Evolutionary conservation across 2,888 invertebrate species (phyloP).

Genomic region (Schizotus pectinicornis): DNA sequence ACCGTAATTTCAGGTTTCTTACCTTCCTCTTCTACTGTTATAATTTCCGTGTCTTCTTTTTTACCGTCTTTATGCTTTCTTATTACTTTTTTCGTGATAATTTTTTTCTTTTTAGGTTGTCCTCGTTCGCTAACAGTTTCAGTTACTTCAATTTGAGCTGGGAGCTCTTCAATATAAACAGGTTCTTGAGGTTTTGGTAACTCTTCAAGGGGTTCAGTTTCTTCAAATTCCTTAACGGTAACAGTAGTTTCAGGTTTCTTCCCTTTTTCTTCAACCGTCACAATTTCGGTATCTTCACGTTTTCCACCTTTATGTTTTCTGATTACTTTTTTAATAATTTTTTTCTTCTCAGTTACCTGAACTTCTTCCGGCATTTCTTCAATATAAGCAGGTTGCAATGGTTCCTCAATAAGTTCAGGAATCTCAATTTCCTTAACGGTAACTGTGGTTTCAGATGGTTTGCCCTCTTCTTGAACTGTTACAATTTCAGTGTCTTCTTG

Average conservation of each 20-base stretch:
- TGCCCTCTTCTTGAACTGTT: constrained; percentile 52
- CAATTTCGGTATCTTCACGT: constrained; percentile 47
- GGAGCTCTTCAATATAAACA: constrained; percentile 34
- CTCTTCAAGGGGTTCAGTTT: constrained; percentile 37
- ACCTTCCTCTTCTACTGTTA: constrained; percentile 51
- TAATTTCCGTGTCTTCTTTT: constrained; percentile 35
- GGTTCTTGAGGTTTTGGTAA: constrained; percentile 20
- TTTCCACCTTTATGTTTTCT: constrained; percentile 47
- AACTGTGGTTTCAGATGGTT: constrained; percentile 46
- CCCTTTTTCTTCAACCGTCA: constrained; percentile 35
- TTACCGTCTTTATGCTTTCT: constrained; percentile 41
- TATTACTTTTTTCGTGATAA: constrained; percentile 13
- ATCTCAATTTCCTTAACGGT: constrained; percentile 48
- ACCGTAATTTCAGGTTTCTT: constrained; percentile 51
- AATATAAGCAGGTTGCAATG: constrained; percentile 38
- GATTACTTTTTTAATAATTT: constrained; percentile 42
- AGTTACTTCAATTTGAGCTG: constrained; percentile 50
- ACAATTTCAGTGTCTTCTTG: constrained; percentile 48
- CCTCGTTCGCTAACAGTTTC: constrained; percentile 28
- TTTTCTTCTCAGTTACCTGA: constrained; percentile 39
- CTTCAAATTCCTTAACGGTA: constrained; percentile 38
- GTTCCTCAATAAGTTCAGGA: no score
- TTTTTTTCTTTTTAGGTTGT: no score
- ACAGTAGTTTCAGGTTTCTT: constrained; percentile 39
- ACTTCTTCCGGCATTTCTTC: constrained; percentile 54